Evolutionary conservation across 2,113 vertebrate species (phyloP).

Genomic region (Amphiprion percula): DNA sequence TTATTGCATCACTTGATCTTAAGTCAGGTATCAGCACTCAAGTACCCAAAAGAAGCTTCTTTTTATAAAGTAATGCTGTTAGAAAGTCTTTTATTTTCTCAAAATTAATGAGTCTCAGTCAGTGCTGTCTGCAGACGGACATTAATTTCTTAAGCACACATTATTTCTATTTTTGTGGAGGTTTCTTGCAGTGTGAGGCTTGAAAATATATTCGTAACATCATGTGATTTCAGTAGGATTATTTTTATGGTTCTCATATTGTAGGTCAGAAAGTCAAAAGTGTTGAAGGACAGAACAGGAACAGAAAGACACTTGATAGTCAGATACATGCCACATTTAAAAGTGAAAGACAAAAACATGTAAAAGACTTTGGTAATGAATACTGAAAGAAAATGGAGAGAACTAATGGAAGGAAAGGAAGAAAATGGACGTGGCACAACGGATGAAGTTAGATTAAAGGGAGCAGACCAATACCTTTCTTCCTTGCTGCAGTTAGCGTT

Average conservation of each 20-base stretch:
- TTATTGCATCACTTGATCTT: too few relatives aligned
- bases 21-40: too few relatives aligned
- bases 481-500: slow-evolving; percentile 98
- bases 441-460: slow-evolving; percentile 4
- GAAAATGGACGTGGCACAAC: slow-evolving; percentile 24
- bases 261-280: background rate
- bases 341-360: slow-evolving; percentile 9
- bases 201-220: too few relatives aligned
- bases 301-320: background rate
- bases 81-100: too few relatives aligned
- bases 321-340: slow-evolving; percentile 9
- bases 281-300: background rate
- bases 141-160: too few relatives aligned
- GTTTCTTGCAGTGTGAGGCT: background rate
- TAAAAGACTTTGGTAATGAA: background rate
- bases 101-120: too few relatives aligned
- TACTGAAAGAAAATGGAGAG: background rate
- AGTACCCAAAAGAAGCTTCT: too few relatives aligned
- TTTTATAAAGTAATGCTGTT: too few relatives aligned
- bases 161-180: too few relatives aligned
- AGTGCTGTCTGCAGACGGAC: too few relatives aligned
- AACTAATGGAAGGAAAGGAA: background rate
- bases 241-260: too few relatives aligned
- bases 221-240: too few relatives aligned
- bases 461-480: slow-evolving; percentile 90